These are phyloP conservation scores for Uromys caudimaculatus DNA, from an alignment of 2,797 vertebrate genomes.

Conservation along the genomic window DNA sequence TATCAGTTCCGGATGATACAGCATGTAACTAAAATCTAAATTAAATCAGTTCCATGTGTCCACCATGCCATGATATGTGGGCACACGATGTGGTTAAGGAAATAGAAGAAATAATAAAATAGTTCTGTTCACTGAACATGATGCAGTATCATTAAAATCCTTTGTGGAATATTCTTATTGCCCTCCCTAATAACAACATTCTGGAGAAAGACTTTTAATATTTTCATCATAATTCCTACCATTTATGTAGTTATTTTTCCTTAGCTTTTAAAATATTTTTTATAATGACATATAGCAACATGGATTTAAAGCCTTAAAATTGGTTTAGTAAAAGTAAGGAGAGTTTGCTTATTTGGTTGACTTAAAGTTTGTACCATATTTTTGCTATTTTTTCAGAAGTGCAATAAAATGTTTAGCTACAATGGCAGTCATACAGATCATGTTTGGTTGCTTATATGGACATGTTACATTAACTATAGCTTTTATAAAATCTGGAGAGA, in stretches of 20 bases:
- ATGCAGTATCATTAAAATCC: slow-evolving; percentile 2
- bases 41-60: slow-evolving; percentile 48
- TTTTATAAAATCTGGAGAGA: background rate
- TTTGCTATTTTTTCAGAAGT: slow-evolving; percentile 16
- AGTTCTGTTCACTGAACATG: slow-evolving; percentile 20
- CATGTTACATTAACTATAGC: background rate
- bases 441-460: background rate
- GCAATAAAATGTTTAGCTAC: background rate
- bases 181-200: background rate
- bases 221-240: background rate
- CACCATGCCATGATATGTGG: slow-evolving; percentile 36
- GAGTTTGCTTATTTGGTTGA: background rate
- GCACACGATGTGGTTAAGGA: slow-evolving; percentile 43
- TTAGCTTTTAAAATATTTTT: slow-evolving; percentile 64
- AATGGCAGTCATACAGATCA: background rate
- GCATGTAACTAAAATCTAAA: slow-evolving; percentile 70
- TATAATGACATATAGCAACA: slow-evolving; percentile 2
- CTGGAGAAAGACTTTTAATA: background rate
- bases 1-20: slow-evolving; percentile 78
- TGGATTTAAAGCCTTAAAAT: background rate
- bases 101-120: slow-evolving; percentile 22
- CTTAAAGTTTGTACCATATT: background rate
- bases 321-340: background rate
- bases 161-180: background rate
- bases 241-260: slow-evolving; percentile 28